Percentiles rank a stretch among this genome's conserved stretches.
Conservation (phyloP, 2,797 vertebrate genomes). For the Todus mexicanus region DNA sequence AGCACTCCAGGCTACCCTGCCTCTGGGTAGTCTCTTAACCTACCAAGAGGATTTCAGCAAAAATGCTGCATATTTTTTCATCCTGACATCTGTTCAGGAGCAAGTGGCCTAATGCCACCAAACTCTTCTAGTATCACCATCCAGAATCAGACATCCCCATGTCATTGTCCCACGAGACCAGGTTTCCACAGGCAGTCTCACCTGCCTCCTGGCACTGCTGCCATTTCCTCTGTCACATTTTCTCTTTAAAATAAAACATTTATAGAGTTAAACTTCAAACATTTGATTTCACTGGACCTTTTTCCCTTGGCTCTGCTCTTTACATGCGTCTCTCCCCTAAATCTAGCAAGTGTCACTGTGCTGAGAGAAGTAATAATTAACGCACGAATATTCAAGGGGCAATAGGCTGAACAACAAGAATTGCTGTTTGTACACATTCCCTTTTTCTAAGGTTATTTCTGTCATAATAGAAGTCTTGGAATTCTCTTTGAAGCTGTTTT, state of each 20-base stretch:
- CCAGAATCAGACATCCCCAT: background rate
- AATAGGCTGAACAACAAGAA: background rate
- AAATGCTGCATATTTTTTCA: background rate
- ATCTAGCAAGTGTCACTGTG: rapidly evolving
- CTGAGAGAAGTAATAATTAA: background rate
- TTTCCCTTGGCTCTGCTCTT: background rate
- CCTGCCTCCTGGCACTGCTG: background rate
- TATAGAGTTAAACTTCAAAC: background rate
- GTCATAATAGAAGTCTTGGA: background rate
- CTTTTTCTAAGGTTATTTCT: background rate
- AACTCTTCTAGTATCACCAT: background rate
- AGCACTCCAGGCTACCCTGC: background rate
- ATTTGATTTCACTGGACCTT: background rate
- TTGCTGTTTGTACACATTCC: background rate
- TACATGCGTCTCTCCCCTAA: background rate
- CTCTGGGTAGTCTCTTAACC: background rate
- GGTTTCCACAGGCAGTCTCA: rapidly evolving
- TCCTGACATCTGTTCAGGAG: background rate
- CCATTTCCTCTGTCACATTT: background rate
- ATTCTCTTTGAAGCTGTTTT: background rate
- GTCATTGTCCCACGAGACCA: rapidly evolving
- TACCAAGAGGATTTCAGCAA: background rate
- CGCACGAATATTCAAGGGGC: background rate
- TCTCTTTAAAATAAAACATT: background rate
- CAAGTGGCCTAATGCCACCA: background rate